Evolutionary conservation across 2,888 invertebrate genomes (phyloP).

Genomic region (Temnothorax rugatulus): DNA sequence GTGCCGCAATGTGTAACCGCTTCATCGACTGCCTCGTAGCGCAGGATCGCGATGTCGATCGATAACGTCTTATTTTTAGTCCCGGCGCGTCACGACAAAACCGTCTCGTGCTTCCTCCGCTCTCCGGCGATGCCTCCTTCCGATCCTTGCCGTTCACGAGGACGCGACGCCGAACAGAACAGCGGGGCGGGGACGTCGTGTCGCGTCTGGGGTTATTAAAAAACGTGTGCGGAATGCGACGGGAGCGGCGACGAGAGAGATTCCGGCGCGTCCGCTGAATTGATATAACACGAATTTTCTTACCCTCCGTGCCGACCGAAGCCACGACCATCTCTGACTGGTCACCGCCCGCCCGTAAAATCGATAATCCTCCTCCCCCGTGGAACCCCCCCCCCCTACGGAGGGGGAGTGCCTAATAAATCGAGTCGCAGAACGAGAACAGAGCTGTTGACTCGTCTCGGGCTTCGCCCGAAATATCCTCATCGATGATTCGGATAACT

Average conservation of each 20-base stretch:
- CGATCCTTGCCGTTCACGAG: background rate
- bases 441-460: slow-evolving; percentile 27
- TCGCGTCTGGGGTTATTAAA: slow-evolving; percentile 28
- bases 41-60: slow-evolving; percentile 41
- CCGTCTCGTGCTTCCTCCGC: slow-evolving; percentile 33
- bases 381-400: background rate
- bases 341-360: slow-evolving; percentile 51
- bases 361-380: slow-evolving; percentile 43
- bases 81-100: slow-evolving; percentile 39
- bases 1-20: slow-evolving; percentile 39
- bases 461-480: slow-evolving; percentile 8
- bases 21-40: slow-evolving; percentile 51
- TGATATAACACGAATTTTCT: slow-evolving; percentile 50
- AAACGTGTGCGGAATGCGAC: slow-evolving; percentile 48
- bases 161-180: background rate
- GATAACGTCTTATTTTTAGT: slow-evolving; percentile 56
- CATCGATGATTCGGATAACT: background rate
- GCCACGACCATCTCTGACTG: slow-evolving; percentile 17
- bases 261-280: slow-evolving; percentile 44
- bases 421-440: slow-evolving; percentile 22
- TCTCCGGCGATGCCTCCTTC: background rate
- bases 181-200: background rate
- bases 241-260: background rate
- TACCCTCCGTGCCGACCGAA: slow-evolving; percentile 21
- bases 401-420: slow-evolving; percentile 26